Evolutionary conservation across 2,888 invertebrate genomes (phyloP), one percentile per base, ranked within the genome.

Genomic region (Amphimallon solstitiale): DNA sequence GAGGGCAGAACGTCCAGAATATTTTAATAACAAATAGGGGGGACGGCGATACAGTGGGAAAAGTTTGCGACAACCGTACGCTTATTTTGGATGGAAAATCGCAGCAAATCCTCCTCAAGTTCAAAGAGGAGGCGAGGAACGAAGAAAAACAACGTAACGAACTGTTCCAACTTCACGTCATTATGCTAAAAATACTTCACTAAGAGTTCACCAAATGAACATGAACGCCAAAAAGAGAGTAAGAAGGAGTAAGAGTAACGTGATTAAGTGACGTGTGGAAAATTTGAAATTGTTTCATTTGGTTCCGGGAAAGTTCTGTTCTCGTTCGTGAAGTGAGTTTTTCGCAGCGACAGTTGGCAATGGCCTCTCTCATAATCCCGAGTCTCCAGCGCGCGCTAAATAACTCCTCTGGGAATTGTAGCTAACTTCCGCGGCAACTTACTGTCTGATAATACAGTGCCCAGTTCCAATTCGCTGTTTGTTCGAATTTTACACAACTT

Each of bases 371-470:
- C 70, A 72, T 72, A 72, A 72, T 71, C 72, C 72, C 68, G 63
- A 66, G 69, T 68, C 71, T 70, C 69, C 40, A n/a, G n/a, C 40
- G 56, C 56, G 69, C 61, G 69, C 71, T 71, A 72, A 72, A 72
- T 72, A 72, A 72, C 72, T 70, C 72, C 69, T 65, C 67, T 61
- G 71, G 69, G 72, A 68, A 72, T 71, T 70, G 72, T 71, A 72
- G 68, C 72, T 71, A 72, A 71, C 71, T 72, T 71, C 68, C 67
- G 40, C 21, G 69, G 71, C 70, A 72, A 72, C 69, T 72, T 72
- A 72, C 68, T 71, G 72, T 70, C 71, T 71, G 72, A 72, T 72
- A 72, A 72, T 72, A 72, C 72, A 71, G 65, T 71, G 66, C 66
- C 68, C 67, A 68, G 67, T 71, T 72, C 71, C 71, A 71, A 72